Conservation (phyloP, 2,113 vertebrate genomes). For the Zingel zingel region DNA sequence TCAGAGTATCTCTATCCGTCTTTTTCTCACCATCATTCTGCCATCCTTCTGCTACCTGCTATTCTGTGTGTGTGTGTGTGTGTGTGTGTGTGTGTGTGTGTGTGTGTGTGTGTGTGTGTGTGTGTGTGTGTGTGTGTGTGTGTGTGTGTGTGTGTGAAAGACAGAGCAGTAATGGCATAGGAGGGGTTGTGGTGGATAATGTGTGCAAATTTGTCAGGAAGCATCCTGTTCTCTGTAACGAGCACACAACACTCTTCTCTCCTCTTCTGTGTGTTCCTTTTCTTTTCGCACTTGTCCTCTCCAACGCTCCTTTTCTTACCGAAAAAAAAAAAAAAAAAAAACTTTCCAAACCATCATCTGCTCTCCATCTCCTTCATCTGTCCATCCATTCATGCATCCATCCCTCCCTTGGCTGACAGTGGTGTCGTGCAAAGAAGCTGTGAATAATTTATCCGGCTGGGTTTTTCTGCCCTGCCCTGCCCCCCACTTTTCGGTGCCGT, state of each 20-base stretch:
- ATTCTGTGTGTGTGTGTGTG: neutral
- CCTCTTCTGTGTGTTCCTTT: slow-evolving; percentile 19
- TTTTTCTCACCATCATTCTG: slow-evolving; percentile 22
- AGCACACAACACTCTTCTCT: slow-evolving; percentile 47
- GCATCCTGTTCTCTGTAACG: slow-evolving; percentile 69
- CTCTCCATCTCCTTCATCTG: slow-evolving; percentile 32
- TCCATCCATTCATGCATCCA: slow-evolving; percentile 34
- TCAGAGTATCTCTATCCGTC: slow-evolving; percentile 35
- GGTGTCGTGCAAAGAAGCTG: slow-evolving; percentile 71
- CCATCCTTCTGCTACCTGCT: slow-evolving; percentile 22
- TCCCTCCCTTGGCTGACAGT: slow-evolving; percentile 42
- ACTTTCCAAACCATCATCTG: slow-evolving; percentile 8
- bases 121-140: neutral
- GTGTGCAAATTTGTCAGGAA: slow-evolving; percentile 65
- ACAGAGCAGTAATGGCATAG: slow-evolving; percentile 11
- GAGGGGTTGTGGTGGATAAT: slow-evolving; percentile 47
- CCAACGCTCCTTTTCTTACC: neutral
- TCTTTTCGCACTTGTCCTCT: slow-evolving; percentile 1
- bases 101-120: neutral
- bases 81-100: neutral
- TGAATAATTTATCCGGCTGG: slow-evolving; percentile 78
- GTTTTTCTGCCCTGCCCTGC: slow-evolving; percentile 66
- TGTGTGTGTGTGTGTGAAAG: neutral
- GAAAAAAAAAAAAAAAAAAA: neutral
- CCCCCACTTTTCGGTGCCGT: slow-evolving; percentile 40